Evolutionary conservation across 2,888 invertebrate genomes (phyloP).

Genomic region (Formica aserva): DNA sequence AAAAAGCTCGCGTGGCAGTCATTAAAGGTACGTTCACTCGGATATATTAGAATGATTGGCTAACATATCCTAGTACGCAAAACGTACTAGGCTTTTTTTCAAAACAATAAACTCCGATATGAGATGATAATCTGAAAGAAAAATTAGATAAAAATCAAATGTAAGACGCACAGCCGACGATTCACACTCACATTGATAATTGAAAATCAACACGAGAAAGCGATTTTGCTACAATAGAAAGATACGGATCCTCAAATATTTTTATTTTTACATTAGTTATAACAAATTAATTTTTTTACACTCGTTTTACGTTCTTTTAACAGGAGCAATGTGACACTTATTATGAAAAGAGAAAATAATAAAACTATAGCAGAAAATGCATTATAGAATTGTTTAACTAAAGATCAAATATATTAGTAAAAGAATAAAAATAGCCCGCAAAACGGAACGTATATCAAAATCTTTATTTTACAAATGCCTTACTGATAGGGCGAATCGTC

Average conservation of each 20-base stretch:
- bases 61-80: constrained; percentile 36
- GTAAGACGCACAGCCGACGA: not conserved
- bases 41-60: constrained; percentile 53
- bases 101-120: constrained; percentile 42
- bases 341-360: not conserved
- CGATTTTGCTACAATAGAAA: not conserved
- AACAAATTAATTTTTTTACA: not conserved
- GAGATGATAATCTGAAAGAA: constrained; percentile 36
- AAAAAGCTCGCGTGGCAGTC: constrained; percentile 59
- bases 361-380: not conserved
- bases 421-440: not conserved
- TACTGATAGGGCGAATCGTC: not conserved
- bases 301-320: not conserved
- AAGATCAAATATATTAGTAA: not conserved
- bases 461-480: not conserved
- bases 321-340: not conserved
- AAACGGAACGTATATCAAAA: not conserved
- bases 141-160: constrained; percentile 3
- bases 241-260: not conserved
- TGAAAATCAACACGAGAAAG: not conserved
- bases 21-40: constrained; percentile 54
- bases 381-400: not conserved
- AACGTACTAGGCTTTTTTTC: constrained; percentile 39
- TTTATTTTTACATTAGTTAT: not conserved
- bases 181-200: not conserved